Base-by-base conservation (phyloP, 2,797 vertebrate genomes). In the Pristis pectinata region DNA sequence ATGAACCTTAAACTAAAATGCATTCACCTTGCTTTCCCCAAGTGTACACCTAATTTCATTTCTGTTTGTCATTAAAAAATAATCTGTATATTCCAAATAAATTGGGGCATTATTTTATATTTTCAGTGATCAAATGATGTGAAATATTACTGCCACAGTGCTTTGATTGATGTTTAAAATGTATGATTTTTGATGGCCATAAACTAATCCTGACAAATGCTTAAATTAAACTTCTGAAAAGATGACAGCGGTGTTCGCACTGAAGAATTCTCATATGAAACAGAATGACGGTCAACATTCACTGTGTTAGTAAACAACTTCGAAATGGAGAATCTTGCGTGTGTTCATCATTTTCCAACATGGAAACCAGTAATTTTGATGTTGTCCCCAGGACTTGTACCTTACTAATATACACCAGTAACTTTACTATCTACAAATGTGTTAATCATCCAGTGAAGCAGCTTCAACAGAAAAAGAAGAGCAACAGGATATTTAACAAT, bases 361-460 rank as follows among this genome's bases (percentile, higher is more conserved):
- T 94, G 95, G 95, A 96, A 96, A 95, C 95, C 93, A 72, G 95
- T 95, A 95, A 96, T 97, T 96, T 95, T 95, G 96, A 24, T 22
- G 94, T 95, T 95, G 79, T 95, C 95, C 96, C 96, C 89, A 95
- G 95, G 95, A 96, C 97, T 96, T 74, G 70, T 7, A 74, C 70
- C 24, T 30, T 74, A 93, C 94, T 95, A 96, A 96, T 96, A 95
- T 79, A 96, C 56, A 91, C 34, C 59, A 64, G 61, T 5, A n/a
- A 96, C 95, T 96, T 96, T 95, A 95, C 96, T 96, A 96, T 96
- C 96, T 94, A 96, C 95, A 96, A 96, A 96, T 95, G 94, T 93
- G 95, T 96, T 97, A 97, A 96, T 97, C 98, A 97, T 96, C 96
- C 96, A 95, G 95, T 79, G 97, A 97, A 96, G 96, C 76, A 95